Percentiles rank a stretch among this genome's conserved stretches.
Conservation (phyloP, 1,140 invertebrate species). For the Ctenoplectra terminalis region DNA sequence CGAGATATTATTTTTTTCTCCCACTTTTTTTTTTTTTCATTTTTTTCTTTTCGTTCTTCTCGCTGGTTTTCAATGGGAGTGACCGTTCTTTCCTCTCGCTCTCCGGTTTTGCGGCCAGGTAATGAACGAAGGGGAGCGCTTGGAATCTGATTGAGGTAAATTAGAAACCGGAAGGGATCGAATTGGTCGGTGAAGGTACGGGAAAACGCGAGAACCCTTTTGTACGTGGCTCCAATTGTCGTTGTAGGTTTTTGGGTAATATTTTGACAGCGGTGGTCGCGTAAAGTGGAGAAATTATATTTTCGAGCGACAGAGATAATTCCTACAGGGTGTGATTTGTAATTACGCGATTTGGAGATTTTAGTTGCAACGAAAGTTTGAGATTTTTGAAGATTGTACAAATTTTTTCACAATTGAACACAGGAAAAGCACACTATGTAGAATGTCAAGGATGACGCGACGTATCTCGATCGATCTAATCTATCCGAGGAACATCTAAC, state of each 20-base stretch:
- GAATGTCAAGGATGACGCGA: not conserved
- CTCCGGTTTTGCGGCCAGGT: not conserved
- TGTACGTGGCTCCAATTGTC: conserved; percentile 9
- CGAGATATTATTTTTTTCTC: conserved; percentile 47
- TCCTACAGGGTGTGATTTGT: too few species aligned
- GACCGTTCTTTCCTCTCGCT: conserved; percentile 1
- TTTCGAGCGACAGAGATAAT: too few species aligned
- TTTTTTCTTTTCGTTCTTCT: not conserved
- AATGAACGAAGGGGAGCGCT: conserved; percentile 3
- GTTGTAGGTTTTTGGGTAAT: not conserved
- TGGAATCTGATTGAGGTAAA: conserved; percentile 33
- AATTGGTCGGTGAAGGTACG: conserved; percentile 13
- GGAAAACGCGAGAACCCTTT: conserved; percentile 58
- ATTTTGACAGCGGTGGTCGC: not conserved
- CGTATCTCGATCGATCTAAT: not conserved
- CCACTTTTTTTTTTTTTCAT: not conserved
- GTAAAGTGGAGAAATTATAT: not conserved
- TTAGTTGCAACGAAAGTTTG: too few species aligned
- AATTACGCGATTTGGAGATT: too few species aligned
- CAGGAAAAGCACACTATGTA: not conserved
- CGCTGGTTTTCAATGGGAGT: not conserved
- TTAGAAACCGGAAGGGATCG: conserved; percentile 37
- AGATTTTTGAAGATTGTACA: too few species aligned
- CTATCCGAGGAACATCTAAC: too few species aligned
- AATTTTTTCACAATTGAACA: too few species aligned